Evolutionary conservation across 2,797 vertebrate species (phyloP), one percentile per base, ranked within the genome.

Genomic region (Hybognathus amarus): DNA sequence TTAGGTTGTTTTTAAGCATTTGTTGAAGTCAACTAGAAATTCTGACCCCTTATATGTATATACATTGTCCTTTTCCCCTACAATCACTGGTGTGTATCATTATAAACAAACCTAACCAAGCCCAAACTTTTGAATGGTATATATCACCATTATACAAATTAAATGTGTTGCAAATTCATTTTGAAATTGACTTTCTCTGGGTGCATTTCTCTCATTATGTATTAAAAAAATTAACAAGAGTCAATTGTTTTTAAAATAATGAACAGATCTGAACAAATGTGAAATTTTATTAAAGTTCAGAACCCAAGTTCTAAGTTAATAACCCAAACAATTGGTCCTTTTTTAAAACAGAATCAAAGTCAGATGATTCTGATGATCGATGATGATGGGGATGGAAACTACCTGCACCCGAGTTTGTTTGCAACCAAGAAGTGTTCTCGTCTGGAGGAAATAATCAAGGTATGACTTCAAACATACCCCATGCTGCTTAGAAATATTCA

Each of bases 321-420:
- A 80, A 20, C 5, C 22, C 22, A 81, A 27, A 40, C 9, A 3
- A 59, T 30, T 42, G 38, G 6, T 85, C 42, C 0, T 2, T 2
- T 81, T 61, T 45, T 79, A 18, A 69, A 61, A 22, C 85, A 94
- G 95, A 94, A 6, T 93, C 93, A n/a, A 45, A 90, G 27, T 94
- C 94, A 0, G 95, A 95, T 0, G 92, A 95, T 84, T 97, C 97
- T 0, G 96, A 97, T 0, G 95, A 95, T 59, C 2, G 30, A 33
- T 33, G 96, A 95, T 0, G 96, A 97, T 0, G 95, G 95, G 0
- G 97, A 97, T 5, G 96, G 97, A 47, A 96, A 74, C 87, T 99
- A 99, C 88, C 94, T 99, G 40, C 98, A 99, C 88, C 98, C 98
- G 0, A 99, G 98, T 89, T 95, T 99, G 83, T 99, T 99, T 89